Evolutionary conservation across 1,140 invertebrate genomes (phyloP), one percentile per base, ranked within the genome.

Genomic region (Sycophila sp.): DNA sequence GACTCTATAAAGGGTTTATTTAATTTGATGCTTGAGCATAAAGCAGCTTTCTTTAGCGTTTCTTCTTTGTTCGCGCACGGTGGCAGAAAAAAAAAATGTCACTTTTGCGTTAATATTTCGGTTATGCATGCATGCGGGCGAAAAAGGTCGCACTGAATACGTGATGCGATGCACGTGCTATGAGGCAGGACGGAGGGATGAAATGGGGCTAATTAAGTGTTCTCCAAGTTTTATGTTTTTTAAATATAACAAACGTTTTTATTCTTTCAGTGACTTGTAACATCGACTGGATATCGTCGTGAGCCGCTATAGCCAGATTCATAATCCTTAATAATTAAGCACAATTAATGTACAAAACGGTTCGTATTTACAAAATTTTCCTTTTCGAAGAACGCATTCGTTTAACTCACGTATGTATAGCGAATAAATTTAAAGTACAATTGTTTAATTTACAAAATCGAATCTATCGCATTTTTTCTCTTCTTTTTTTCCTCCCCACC

Each of bases 161-260:
- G n/a, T n/a, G n/a, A n/a, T n/a, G n/a, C n/a, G n/a, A n/a, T n/a
- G n/a, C n/a, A n/a, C n/a, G n/a, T n/a, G n/a, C n/a, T n/a, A n/a
- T n/a, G n/a, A n/a, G n/a, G n/a, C n/a, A n/a, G n/a, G n/a, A n/a
- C n/a, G n/a, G n/a, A n/a, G n/a, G 8, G 45, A 26, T 11, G 55
- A 30, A 15, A 28, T n/a, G n/a, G n/a, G 32, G 2, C 13, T 19
- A 58, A 68, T 34, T 58, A 10, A 59, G 40, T 47, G 38, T 51
- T 17, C 19, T n/a, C n/a, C n/a, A n/a, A 40, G 19, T 38, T 19
- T 24, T 67, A n/a, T n/a, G n/a, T 19, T 13, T 47, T 69, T 69
- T 63, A 63, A 24, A 55, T 63, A 69, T 69, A 69, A 69, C 68
- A 69, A 69, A 69, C 38, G 42, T 42, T 69, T 68, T 69, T 69